Evolutionary conservation across 2,888 invertebrate species (phyloP).

Genomic region (Cosmorhoe ocellata): DNA sequence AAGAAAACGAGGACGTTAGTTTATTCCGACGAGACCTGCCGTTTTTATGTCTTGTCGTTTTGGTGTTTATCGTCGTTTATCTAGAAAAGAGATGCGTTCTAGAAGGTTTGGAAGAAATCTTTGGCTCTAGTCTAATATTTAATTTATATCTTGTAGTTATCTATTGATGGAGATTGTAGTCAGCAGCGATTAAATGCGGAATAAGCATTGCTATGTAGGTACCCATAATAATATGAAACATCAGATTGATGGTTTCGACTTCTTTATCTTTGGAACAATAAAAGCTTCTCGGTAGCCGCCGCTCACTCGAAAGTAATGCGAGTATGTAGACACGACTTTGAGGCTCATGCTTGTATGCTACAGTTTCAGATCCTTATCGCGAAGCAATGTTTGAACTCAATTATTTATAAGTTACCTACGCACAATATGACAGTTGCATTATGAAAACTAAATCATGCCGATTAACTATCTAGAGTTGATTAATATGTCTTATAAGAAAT

Average conservation of each 20-base stretch:
- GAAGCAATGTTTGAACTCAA: constrained; percentile 61
- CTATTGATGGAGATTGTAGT: constrained; percentile 14
- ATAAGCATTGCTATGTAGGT: too few species aligned
- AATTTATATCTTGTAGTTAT: too few species aligned
- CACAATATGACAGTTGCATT: constrained; percentile 56
- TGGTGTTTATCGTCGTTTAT: constrained; percentile 43
- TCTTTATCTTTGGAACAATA: constrained; percentile 27
- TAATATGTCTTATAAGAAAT: constrained; percentile 8
- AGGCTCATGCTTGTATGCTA: constrained; percentile 47
- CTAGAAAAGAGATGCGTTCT: constrained; percentile 39
- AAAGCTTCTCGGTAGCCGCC: constrained; percentile 41
- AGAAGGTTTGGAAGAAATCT: not conserved
- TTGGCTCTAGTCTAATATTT: too few species aligned
- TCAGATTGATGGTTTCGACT: constrained; percentile 35
- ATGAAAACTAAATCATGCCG: constrained; percentile 46
- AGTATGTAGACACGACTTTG: constrained; percentile 38
- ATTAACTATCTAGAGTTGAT: constrained; percentile 37
- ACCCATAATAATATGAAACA: constrained; percentile 30
- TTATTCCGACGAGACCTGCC: constrained; percentile 41
- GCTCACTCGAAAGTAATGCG: constrained; percentile 45
- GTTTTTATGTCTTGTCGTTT: constrained; percentile 45
- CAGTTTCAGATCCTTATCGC: constrained; percentile 54
- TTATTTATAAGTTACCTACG: constrained; percentile 56
- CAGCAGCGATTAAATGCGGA: constrained; percentile 21
- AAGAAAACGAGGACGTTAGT: constrained; percentile 55